phyloP scores from a whole-genome alignment of 2,888 invertebrate species.

The Drosophila pegasa region DNA sequence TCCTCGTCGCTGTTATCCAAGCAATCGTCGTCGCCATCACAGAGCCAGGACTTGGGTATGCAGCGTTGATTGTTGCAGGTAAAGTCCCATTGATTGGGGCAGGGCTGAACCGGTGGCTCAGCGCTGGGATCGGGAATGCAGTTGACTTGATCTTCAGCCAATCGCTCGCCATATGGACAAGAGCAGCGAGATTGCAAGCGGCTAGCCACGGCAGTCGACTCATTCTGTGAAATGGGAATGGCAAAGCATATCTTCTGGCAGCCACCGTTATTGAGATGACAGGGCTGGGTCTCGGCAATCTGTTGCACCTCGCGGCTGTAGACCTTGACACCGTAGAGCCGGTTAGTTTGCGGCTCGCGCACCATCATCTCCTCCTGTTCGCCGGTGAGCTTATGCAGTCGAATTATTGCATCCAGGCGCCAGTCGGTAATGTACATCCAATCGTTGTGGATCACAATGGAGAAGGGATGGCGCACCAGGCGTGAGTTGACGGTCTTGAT shows the following conservation, averaged over 20 bases:
- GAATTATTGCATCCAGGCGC: constrained; percentile 96
- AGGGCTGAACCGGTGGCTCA: constrained; percentile 94
- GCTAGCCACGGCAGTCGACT: constrained; percentile 83
- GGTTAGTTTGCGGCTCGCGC: constrained; percentile 94
- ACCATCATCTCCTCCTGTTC: constrained; percentile 94
- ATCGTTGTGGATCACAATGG: constrained; percentile 94
- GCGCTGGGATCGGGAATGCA: constrained; percentile 93
- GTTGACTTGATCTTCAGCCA: constrained; percentile 89
- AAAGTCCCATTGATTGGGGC: constrained; percentile 96
- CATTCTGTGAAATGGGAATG: constrained; percentile 86
- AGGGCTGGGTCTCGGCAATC: constrained; percentile 91
- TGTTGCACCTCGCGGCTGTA: constrained; percentile 91
- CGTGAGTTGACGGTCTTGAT: constrained; percentile 95
- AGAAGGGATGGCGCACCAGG: constrained; percentile 95
- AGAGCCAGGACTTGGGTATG: constrained; percentile 97
- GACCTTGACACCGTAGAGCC: constrained; percentile 96
- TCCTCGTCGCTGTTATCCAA: constrained; percentile 97
- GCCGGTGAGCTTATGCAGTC: constrained; percentile 94
- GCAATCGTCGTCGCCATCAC: constrained; percentile 98
- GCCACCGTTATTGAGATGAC: constrained; percentile 93
- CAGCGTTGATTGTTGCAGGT: constrained; percentile 96
- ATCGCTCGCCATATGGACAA: constrained; percentile 96
- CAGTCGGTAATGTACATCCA: constrained; percentile 99
- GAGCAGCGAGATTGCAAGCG: constrained; percentile 90
- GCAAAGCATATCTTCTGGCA: constrained; percentile 99